Percentiles rank a stretch among this genome's conserved stretches.
These are phyloP conservation scores for Microplitis mediator DNA, from an alignment of 1,140 invertebrate genomes.

Conservation along the genomic window DNA sequence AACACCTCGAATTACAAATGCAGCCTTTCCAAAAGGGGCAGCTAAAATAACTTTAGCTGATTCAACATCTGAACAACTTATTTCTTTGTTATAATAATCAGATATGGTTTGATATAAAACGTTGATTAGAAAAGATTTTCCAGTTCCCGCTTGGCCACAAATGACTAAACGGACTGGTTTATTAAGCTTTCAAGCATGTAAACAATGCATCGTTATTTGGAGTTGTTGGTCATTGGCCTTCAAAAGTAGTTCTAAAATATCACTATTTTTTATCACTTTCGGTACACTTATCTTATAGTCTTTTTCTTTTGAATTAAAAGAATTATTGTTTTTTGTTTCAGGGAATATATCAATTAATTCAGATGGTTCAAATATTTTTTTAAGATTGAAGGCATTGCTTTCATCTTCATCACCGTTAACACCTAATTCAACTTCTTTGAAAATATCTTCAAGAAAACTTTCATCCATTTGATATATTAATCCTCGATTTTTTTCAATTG, in stretches of 20 bases:
- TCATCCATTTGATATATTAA: too few relatives aligned
- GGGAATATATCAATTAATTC: too few relatives aligned
- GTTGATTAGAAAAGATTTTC: not conserved
- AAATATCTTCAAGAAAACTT: too few relatives aligned
- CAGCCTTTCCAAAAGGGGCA: constrained; percentile 51
- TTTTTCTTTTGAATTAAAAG: constrained; percentile 37
- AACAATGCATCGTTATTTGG: constrained; percentile 3
- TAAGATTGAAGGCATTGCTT: too few relatives aligned
- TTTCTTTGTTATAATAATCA: not conserved
- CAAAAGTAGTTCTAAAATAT: constrained; percentile 10
- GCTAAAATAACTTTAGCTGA: constrained; percentile 37
- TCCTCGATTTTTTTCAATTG: too few relatives aligned
- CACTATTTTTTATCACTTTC: not conserved
- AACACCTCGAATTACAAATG: constrained; percentile 43
- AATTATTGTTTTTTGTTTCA: constrained; percentile 16
- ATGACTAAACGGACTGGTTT: constrained; percentile 13
- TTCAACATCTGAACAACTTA: constrained; percentile 24
- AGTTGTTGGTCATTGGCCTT: constrained; percentile 18
- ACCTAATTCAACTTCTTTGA: too few relatives aligned
- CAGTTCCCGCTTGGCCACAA: too few relatives aligned
- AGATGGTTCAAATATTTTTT: not conserved
- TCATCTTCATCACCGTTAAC: too few relatives aligned
- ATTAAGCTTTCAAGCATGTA: not conserved
- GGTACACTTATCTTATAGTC: constrained; percentile 43
- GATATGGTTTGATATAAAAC: too few relatives aligned